Base-by-base conservation (phyloP, 2,888 invertebrate species). In the Pollenia griseotomentosa region DNA sequence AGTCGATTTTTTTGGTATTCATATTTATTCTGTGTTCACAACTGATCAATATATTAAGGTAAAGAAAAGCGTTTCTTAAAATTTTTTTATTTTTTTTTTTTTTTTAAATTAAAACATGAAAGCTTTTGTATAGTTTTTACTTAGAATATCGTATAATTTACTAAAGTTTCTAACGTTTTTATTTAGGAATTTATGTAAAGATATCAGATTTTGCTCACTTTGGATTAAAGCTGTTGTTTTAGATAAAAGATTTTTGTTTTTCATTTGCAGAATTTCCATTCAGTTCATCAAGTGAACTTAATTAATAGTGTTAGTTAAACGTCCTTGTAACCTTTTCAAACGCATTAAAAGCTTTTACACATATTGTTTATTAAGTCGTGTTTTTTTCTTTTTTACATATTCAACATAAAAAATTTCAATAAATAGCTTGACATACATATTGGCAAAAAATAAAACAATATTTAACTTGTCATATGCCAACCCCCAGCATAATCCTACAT, bases 301-400 rank as follows among this genome's bases (percentile, higher is more conserved):
- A 81, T 81, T 74, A 81, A 42, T 51, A 57, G 55, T 57, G 63
- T 81, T 81, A 48, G 81, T 42, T 46, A 81, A 77, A 77, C 61
- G 83, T 77, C 83, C 83, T 83, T 83, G 83, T 83, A 83, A 83
- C 83, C 70, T 70, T 83, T 83, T 77, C 12, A 55, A 83, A 70
- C 14, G 33, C 53, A 46, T 83, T 77, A 77, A 77, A 70, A 77
- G 75, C 75, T 83, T 63, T 77, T 77, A 23, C 46, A 77, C 77
- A 70, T 70, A 81, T 77, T 55, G 42, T 65, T 53, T 19, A 5
- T 42, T 6, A 33, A 33, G 12, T 40, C 40, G 42, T 19, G 16
- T 16, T 48, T 10, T 57, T 70, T 42, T 61, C 9, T 2, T 10
- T 16, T 1, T 42, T 74, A 6, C n/a, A 53, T 46, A 63, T 51